phyloP scores from a whole-genome alignment of 2,113 vertebrate genomes.

The Sorex araneus region DNA sequence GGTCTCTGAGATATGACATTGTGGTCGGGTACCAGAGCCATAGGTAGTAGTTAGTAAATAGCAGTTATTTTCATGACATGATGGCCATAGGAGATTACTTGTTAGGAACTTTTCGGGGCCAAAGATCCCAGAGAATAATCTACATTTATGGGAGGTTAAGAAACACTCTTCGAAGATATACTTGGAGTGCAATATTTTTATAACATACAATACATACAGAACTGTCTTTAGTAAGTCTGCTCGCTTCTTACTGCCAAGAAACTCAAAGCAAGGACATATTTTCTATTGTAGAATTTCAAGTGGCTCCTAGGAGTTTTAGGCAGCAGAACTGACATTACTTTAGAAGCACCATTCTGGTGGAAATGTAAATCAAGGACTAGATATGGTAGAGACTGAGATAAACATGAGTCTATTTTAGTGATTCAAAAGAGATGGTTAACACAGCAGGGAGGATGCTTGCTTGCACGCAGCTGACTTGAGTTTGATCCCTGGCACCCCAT shows the following conservation, averaged over 20 bases:
- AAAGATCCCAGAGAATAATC: neutral
- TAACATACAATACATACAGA: neutral
- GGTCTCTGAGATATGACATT: neutral
- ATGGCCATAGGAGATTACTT: neutral
- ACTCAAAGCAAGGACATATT: conserved; percentile 10
- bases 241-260: neutral
- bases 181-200: neutral
- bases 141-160: neutral
- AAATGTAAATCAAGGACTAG: conserved; percentile 18
- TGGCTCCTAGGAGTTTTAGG: neutral
- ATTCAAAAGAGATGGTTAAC: neutral
- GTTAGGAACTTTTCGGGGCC: neutral
- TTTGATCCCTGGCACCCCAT: too few relatives aligned
- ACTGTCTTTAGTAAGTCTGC: neutral
- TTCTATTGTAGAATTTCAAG: conserved; percentile 20
- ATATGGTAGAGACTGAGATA: neutral
- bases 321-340: neutral
- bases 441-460: too few relatives aligned
- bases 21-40: neutral
- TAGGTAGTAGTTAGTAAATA: neutral
- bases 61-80: neutral
- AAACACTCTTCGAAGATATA: neutral
- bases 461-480: too few relatives aligned
- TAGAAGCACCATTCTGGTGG: conserved; percentile 33
- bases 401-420: neutral